Base-by-base conservation (phyloP, 2,113 vertebrate species). In the Oncorhynchus gorbuscha region DNA sequence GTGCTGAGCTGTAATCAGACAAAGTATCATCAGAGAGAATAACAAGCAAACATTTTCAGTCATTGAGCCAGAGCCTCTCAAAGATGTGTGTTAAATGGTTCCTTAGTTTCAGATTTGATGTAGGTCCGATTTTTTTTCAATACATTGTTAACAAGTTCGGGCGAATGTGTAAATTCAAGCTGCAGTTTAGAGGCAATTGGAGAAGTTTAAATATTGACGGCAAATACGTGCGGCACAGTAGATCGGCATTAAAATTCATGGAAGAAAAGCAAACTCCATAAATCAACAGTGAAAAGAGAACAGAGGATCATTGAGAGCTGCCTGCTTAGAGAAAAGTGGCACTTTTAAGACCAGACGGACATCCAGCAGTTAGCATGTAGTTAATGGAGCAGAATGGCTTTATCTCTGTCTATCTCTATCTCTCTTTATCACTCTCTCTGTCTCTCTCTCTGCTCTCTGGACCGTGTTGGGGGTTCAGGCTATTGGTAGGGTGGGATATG, bases 1-100 rank as follows among this genome's bases (percentile, higher is more conserved):
- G 68, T 73, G 74, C 78, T 61, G 20, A 84, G 68, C 76, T 80
- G 84, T 86, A 92, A 93, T 92, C 89, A 91, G 79, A 84, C 59
- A 75, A 69, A 76, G 79, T 79, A 80, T 85, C 83, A 79, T 80
- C 79, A 82, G 76, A 76, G 72, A 72, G 76, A 66, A 35, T 64
- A 39, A 79, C 39, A 11, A 45, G 9, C 39, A 11, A 64, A 62
- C 39, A 65, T 73, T 77, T 76, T 84, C 45, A 12, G 72, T 24
- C 58, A 48, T 51, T 69, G 13, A 73, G 68, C 68, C 55, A 48
- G 32, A 75, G 72, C 24, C 61, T 64, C 22, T 22, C 39, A 39
- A 39, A 39, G 39, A 39, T 39, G 39, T 39, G 39, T 39, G 39
- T 39, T 39, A 39, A 39, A 39, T 39, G 39, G 5, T 64, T 20